These are phyloP conservation scores for Linnaemya tessellans DNA, from an alignment of 2,888 invertebrate species.

Conservation along the genomic window DNA sequence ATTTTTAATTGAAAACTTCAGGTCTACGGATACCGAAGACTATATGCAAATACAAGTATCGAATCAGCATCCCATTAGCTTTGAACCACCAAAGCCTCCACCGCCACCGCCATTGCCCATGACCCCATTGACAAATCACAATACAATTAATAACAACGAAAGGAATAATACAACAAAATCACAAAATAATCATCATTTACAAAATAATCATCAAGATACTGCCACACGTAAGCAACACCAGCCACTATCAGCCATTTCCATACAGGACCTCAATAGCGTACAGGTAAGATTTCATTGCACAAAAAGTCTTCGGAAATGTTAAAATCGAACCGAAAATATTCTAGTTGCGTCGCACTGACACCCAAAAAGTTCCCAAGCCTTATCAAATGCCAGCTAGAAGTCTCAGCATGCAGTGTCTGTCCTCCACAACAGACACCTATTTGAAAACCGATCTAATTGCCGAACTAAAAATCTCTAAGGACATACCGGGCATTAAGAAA, in stretches of 20 bases:
- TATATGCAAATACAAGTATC: conserved; percentile 86
- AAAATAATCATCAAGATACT: conserved; percentile 80
- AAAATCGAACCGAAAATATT: not conserved
- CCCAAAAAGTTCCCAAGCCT: conserved; percentile 90
- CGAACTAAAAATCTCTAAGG: conserved; percentile 95
- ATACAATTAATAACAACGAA: conserved; percentile 74
- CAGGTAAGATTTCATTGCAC: conserved; percentile 81
- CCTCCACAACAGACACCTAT: conserved; percentile 88
- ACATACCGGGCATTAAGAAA: conserved; percentile 96
- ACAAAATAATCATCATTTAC: conserved; percentile 78
- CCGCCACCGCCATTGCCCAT: conserved; percentile 85
- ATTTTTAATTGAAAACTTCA: conserved; percentile 66
- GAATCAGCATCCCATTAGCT: conserved; percentile 78
- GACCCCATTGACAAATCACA: conserved; percentile 76
- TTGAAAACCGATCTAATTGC: conserved; percentile 94
- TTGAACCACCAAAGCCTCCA: conserved; percentile 82
- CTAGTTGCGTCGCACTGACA: conserved; percentile 88
- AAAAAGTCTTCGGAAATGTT: not conserved
- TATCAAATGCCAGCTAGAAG: conserved; percentile 92
- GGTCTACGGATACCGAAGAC: conserved; percentile 83
- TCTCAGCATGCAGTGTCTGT: conserved; percentile 89
- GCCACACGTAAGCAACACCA: conserved; percentile 86
- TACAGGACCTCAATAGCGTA: conserved; percentile 93
- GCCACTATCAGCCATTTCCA: conserved; percentile 93
- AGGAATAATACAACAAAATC: conserved; percentile 74